Base-by-base conservation (phyloP, 2,888 invertebrate genomes). In the Atherix ibis region DNA sequence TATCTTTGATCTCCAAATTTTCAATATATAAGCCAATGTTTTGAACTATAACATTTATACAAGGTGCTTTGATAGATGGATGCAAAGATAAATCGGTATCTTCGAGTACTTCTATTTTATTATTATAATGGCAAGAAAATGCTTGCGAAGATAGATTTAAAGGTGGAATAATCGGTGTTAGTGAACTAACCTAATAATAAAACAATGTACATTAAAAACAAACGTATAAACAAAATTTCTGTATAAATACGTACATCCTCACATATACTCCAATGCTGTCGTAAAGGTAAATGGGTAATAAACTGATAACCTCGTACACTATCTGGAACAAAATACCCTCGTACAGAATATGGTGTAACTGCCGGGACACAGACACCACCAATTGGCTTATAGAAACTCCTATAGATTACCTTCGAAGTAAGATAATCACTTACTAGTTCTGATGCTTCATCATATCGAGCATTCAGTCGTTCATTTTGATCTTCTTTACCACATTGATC, bases 291-390 rank as follows among this genome's bases (percentile, higher is more conserved):
- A 33, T 48, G 46, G 17, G 48, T 46, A 9, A 52, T 44, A 40
- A 50, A 52, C 40, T 51, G 48, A 41, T 49, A 52, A 14, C 43
- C 43, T 4, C 44, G 34, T 8, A 44, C 48, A 27, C 43, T 24
- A 4, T 44, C 40, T n/a, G 48, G 48, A 14, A 51, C 35, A 35
- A 52, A 51, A 36, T 48, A 50, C 4, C 52, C 52, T 19, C 48
- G 48, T 13, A 52, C 44, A 18, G 50, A 48, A 38, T 48, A 52
- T 10, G 31, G 36, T 35, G 44, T 46, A 10, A 44, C 43, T 17
- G 27, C 17, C 15, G 44, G 42, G 5, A 49, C 33, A 13, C 43
- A 36, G 2, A 47, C 45, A 35, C 41, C 37, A n/a, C 44, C 44
- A 8, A 50, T 14, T 3, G 48, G 44, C 9, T 22, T 25, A 18